Base-by-base conservation (phyloP, 2,888 invertebrate species). In the Cactoblastis cactorum region DNA sequence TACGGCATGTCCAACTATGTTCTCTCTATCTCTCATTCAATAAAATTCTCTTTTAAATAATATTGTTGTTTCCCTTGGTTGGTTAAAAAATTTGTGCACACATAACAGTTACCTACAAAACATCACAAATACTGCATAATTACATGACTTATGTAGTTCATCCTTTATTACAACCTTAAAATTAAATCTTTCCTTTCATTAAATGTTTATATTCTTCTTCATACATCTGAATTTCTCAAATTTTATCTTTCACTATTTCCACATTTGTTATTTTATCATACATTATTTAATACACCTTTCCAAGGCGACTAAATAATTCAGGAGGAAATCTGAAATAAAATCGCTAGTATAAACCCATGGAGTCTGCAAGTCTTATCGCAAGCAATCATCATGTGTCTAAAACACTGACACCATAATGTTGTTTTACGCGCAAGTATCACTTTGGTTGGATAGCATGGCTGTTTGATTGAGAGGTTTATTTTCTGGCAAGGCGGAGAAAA, bases 401-500 rank as follows among this genome's bases (percentile, higher is more conserved):
- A 77, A 62, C 61, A 66, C 59, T 63, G 59, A 62, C 57, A 58
- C 47, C 76, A 67, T 60, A 66, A 62, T 71, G 72, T 73, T 71
- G 74, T 77, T 76, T 76, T 74, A 62, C 68, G 59, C 63, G 74
- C 73, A 69, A 74, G 70, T 71, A 75, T 80, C 74, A 74, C 63
- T 64, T 63, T 68, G 75, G 75, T 62, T 65, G 65, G 65, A 63
- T 63, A 59, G 63, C 62, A 63, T 66, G 63, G 67, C 62, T 64
- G 59, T 57, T 60, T 74, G 65, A 85, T 67, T 84, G 79, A 83
- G 77, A 80, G 83, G 82, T 87, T 82, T 88, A 77, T 87, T 89
- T 87, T 85, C 80, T 82, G 83, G 83, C 61, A 89, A 87, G 86
- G 89, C 89, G 80, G 87, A 86, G 86, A 71, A 77, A 74, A 80